Percentiles rank a stretch among this genome's conserved stretches.
Evolutionary conservation across 2,888 invertebrate species (phyloP).

Genomic region (Ommatoiulus sabulosus): DNA sequence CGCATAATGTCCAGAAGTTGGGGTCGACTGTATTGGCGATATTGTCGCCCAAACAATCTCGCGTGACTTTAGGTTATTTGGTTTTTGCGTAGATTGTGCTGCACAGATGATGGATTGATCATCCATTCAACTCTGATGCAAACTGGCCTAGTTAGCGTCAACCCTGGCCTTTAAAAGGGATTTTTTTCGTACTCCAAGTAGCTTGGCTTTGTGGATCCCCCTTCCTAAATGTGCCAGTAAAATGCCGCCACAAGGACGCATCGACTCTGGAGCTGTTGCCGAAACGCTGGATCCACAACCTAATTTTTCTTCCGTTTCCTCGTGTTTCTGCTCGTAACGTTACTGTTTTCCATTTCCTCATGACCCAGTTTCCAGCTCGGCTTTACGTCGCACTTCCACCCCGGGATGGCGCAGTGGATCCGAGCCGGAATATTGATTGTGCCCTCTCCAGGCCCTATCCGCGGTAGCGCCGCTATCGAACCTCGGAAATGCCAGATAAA

Average conservation of each 20-base stretch:
- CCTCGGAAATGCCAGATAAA: constrained; percentile 7
- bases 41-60: not conserved
- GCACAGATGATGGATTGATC: too few species aligned
- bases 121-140: not conserved
- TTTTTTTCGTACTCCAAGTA: not conserved
- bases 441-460: not conserved
- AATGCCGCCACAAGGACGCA: not conserved
- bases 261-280: not conserved
- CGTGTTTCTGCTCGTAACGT: not conserved
- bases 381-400: not conserved
- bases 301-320: not conserved
- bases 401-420: constrained; percentile 16
- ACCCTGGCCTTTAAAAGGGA: not conserved
- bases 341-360: constrained; percentile 20
- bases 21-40: not conserved
- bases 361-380: constrained; percentile 24
- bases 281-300: not conserved
- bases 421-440: not conserved
- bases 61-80: too few species aligned
- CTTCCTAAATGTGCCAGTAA: not conserved
- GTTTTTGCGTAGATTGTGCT: too few species aligned
- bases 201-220: not conserved
- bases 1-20: too few species aligned
- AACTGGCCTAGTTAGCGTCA: not conserved
- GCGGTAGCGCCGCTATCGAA: not conserved